These are phyloP conservation scores for Bombyx mori DNA, from an alignment of 1,140 invertebrate genomes.

Conservation along the genomic window ASM3026992v2 NC_085133.1:3726501-3727000, in stretches of 20 bases:
- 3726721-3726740: no score
- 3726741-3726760: no score
- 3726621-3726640: conserved; percentile 73
- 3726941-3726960: conserved; percentile 78
- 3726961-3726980: conserved; percentile 78
- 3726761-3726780: no score
- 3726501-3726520: conserved; percentile 44
- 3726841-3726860: no score
- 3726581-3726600: conserved; percentile 63
- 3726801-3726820: no score
- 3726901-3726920: conserved; percentile 79
- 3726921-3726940: conserved; percentile 76
- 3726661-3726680: no score
- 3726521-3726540: conserved; percentile 73
- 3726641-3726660: neutral
- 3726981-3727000: conserved; percentile 78
- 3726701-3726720: no score
- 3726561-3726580: conserved; percentile 76
- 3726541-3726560: conserved; percentile 81
- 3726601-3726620: conserved; percentile 73
- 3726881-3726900: conserved; percentile 79
- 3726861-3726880: conserved; percentile 41
- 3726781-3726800: no score
- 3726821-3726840: no score
- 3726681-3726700: no score